Evolutionary conservation across 2,797 vertebrate species (phyloP), one percentile per base, ranked within the genome.

Genomic region (Poecilia gillii): DNA sequence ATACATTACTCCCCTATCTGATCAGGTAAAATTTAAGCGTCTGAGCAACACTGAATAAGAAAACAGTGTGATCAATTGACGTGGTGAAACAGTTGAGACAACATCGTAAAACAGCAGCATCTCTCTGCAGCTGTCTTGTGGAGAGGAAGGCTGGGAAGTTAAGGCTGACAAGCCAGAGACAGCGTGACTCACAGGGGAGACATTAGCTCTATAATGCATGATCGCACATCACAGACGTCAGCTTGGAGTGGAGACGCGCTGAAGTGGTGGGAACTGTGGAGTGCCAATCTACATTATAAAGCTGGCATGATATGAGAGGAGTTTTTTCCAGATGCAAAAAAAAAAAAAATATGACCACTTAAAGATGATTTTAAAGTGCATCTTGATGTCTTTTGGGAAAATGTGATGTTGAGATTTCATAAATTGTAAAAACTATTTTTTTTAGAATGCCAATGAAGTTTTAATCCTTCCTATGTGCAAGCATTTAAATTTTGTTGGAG

Each of bases 121-220:
- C 75, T 88, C 85, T 88, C 81, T 74, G 73, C 81, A 77, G 81
- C 73, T 74, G 79, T 89, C 87, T 86, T 85, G 85, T 80, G 88
- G 53, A 87, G 91, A 92, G 85, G 87, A 93, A 91, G 89, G 86
- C 87, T 85, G 87, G 79, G 75, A 87, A 87, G 89, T 80, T 47
- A 36, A 84, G 86, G 87, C 84, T 91, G 92, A 90, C 88, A 87
- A 91, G 90, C 90, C 90, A 88, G 85, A 90, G 85, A 84, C 83
- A 83, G 88, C 87, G 88, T 93, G 93, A 94, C 90, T 93, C 93
- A 93, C 90, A 80, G 91, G 91, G 90, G 93, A 93, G 87, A 91
- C 90, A 91, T 93, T 92, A 93, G 87, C 91, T 88, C 87, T 84
- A 86, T 90, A 89, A 93, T 88, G 91, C 92, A 90, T 89, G 89